Base-by-base conservation (phyloP, 2,888 invertebrate genomes). In the Lamproptera curius region DNA sequence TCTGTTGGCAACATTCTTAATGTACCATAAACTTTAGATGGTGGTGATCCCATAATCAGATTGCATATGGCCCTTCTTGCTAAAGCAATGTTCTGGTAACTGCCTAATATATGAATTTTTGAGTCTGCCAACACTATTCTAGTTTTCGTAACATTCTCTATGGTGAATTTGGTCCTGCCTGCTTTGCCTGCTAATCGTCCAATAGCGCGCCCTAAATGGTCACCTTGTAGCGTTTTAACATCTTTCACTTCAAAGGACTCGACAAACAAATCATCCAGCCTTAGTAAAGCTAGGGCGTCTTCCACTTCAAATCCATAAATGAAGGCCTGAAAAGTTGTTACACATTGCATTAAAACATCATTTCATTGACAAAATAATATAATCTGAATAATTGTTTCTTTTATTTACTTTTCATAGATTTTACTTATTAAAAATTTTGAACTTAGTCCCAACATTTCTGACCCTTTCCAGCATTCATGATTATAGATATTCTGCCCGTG, bases 111-210 rank as follows among this genome's bases (percentile, higher is more conserved):
- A 73, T 99, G 98, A 55, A 99, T 95, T 90, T 97, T 98, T 15
- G 94, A 93, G 70, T 99, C 98, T 14, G 99, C 99, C 53, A 99
- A 86, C 16, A 99, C 97, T 69, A 99, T 98, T 73, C 99, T 92
- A 0, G 99, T 99, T 88, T 98, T 98, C 0, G 99, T 99, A 0
- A 96, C 97, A 80, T 99, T 99, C 88, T 99, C 99, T 64, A 99
- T 99, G 0, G 98, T 98, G 71, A 95, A 98, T 76, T 98, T 99
- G 1, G 98, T 99, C 53, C 97, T 91, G 16, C 98, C 98, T 15
- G 97, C 96, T 87, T 99, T 98, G 1, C 99, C 99, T 1, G 99
- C 99, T 31, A 99, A 87, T 48, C 99, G 90, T n/a, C 98, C 99
- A 59, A 99, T 95, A 0, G 99, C 99, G 67, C 99, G 90, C 13